These are phyloP conservation scores for Macquaria ambigua DNA, from an alignment of 2,113 vertebrate genomes.

Conservation along the genomic window DNA sequence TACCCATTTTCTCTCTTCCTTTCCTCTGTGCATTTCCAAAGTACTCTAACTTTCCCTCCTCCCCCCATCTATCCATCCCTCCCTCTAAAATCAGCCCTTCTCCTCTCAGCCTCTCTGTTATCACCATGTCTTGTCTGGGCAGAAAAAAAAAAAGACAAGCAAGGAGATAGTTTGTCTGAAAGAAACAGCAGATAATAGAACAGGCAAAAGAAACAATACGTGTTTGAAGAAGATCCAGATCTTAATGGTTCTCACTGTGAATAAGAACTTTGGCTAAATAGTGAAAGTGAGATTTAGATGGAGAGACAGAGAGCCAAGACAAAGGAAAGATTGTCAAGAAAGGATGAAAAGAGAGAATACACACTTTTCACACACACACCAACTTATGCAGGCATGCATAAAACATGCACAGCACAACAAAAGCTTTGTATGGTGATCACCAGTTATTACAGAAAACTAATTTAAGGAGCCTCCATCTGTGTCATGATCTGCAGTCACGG, in stretches of 20 bases:
- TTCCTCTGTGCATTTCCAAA: slow-evolving; percentile 11
- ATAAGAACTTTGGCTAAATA: slow-evolving; percentile 20
- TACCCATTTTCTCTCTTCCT: neutral
- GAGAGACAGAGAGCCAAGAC: neutral
- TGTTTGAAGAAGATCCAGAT: slow-evolving; percentile 42
- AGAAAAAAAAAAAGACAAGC: slow-evolving; percentile 4
- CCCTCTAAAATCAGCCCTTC: slow-evolving; percentile 5
- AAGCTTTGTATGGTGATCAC: slow-evolving; percentile 30
- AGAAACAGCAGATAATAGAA: slow-evolving; percentile 44
- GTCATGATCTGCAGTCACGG: slow-evolving; percentile 47
- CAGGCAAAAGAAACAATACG: slow-evolving; percentile 21
- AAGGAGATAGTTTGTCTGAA: slow-evolving; percentile 16
- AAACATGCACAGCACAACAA: neutral
- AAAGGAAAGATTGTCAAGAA: neutral
- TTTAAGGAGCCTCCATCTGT: slow-evolving; percentile 50
- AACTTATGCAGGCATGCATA: neutral
- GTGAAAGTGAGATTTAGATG: slow-evolving; percentile 31
- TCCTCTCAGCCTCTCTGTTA: slow-evolving; percentile 12
- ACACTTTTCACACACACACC: neutral
- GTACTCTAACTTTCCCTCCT: neutral
- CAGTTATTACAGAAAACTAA: slow-evolving; percentile 59
- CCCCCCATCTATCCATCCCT: slow-evolving; percentile 3
- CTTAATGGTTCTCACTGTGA: slow-evolving; percentile 5
- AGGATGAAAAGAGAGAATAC: neutral
- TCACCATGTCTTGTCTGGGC: slow-evolving; percentile 13